Evolutionary conservation across 1,140 invertebrate species (phyloP), one percentile per base, ranked within the genome.

Genomic region (Frieseomelitta varia): DNA sequence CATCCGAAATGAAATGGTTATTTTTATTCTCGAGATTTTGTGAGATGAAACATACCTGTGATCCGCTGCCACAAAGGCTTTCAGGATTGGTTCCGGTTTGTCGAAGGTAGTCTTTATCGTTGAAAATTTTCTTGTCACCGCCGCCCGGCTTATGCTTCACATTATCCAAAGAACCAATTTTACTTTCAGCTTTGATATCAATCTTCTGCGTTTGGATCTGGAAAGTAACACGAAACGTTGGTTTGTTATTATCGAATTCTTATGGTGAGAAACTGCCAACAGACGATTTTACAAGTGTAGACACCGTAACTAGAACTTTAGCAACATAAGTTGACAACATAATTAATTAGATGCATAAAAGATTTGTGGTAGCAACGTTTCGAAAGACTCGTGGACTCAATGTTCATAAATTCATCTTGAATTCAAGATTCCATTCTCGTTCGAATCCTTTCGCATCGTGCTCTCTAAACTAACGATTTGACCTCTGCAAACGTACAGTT

Each of bases 121-220:
- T 98, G 94, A 99, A 99, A 92, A 98, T 98, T 95, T 98, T 98
- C 94, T 97, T 97, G 79, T 98, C 98, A 61, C 99, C 99, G 78
- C 99, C 99, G 80, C 98, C 98, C 69, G 99, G 98, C 95, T 96
- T 97, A 95, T 99, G 97, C 93, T 98, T 98, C 80, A 99, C 97
- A 94, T 99, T 99, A 93, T 99, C 98, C 95, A 99, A 93, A 39
- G 98, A 99, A 76, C 98, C 98, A 87, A 99, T 96, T 95, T 98
- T 98, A 94, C 97, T 98, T 94, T 97, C 96, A 82, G 97, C 97
- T 94, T 98, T 97, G 93, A 98, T 96, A 90, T 98, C 97, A 94
- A 98, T 93, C 95, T 98, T 98, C 95, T 97, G 97, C 90, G 96
- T 97, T 95, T 98, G 97, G 93, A 98, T 98, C 98, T 98, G 96